Evolutionary conservation across 2,113 vertebrate genomes (phyloP), one percentile per base, ranked within the genome.

Genomic region (Panthera tigris): DNA sequence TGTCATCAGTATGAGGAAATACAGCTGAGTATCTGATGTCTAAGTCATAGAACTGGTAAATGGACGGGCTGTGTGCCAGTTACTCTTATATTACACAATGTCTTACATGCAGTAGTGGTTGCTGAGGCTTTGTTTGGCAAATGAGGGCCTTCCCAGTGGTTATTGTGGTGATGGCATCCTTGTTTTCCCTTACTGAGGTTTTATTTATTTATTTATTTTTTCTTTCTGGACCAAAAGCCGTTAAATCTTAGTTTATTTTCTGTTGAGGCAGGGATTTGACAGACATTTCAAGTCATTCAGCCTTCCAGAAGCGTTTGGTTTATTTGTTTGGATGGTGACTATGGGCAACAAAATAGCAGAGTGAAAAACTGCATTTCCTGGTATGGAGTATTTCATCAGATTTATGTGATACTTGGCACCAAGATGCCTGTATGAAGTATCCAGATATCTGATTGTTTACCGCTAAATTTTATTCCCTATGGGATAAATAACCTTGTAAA

Each of bases 101-200:
- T 41, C 80, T 90, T 45, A 76, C 66, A 82, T n/a, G 66, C 57
- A 57, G 6, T 33, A 39, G 45, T 69, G 91, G 94, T 80, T 18
- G 11, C 91, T 97, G 91, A 97, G 95, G 97, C 89, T 97, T 96
- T 76, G 14, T 14, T 83, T 96, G 93, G 91, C 96, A 96, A 50
- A 71, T 55, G 36, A 73, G 78, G 84, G 31, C 92, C 92, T 97
- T 97, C 69, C 69, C 27, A 33, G 94, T 94, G 97, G 96, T 95
- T 92, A 86, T 66, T 97, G 92, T 97, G 94, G 91, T 97, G 1
- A 79, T 91, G 80, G 71, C 81, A 63, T 93, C 65, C 65, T 95
- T 78, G n/a, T 87, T 89, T 97, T 96, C 61, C 68, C n/a, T 91
- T 78, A 79, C 45, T 79, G 66, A 36, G 89, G 41, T 57, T 80